Base-by-base conservation (phyloP, 2,888 invertebrate genomes). In the Allygus modestus region DNA sequence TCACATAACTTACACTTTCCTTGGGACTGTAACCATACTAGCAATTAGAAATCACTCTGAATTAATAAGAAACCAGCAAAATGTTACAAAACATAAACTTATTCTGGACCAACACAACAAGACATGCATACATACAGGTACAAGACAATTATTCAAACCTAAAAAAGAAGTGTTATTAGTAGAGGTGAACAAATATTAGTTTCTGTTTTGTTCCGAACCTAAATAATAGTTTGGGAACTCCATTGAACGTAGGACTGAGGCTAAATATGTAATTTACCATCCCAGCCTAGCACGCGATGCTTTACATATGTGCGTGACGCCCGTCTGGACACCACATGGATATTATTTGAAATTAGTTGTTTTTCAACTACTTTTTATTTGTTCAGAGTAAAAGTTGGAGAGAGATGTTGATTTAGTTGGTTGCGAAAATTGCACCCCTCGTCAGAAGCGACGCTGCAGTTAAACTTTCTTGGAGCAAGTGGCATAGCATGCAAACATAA, bases 181-280 rank as follows among this genome's bases (percentile, higher is more conserved):
- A 2, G 23, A 54, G 15, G 65, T 20, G 15, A 28, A 65, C 65
- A 65, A 65, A 65, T 65, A 65, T 65, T 65, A 28, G 65, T 65
- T 65, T 65, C 9, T 65, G 65, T 31, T 28, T 28, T 11, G 65
- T 58, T 46, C 65, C 15, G 65, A 65, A 2, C 28, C 65, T 17
- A 28, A 65, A 28, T 65, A 65, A 65, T 31, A 65, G 65, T 28
- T 54, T 65, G 65, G 17, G 28, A 65, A 26, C 65, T 65, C 15
- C 15, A 15, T 12, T 65, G 17, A 31, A 65, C 23, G 23, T n/a
- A 23, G 54, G 23, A 23, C 15, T 65, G 65, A 28, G 65, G 12
- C 28, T 65, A 65, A 65, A 65, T 65, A 65, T 65, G 65, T 65
- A 65, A 28, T 65, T 28, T 65, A 23, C 7, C 23, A n/a, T 28